These are phyloP conservation scores for Reinhardtius hippoglossoides DNA, from an alignment of 2,113 vertebrate species.

Conservation along the genomic window DNA sequence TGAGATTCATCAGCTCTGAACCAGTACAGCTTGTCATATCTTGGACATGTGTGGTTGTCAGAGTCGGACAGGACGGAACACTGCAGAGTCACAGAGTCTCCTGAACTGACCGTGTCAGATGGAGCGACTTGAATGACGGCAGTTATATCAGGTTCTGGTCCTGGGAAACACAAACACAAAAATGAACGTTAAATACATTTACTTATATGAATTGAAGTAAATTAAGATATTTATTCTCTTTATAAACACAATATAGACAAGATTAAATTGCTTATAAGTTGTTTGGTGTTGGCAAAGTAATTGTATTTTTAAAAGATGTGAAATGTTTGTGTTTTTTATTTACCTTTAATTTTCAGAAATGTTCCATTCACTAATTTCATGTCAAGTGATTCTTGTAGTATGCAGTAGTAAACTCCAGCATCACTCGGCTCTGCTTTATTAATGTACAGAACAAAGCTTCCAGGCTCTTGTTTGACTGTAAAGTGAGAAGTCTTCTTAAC, in stretches of 20 bases:
- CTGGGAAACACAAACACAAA: background rate
- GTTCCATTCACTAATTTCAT: constrained; percentile 4
- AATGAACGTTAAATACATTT: background rate
- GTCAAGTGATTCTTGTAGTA: accelerated
- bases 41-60: constrained; percentile 22
- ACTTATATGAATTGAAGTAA: background rate
- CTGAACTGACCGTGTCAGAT: constrained; percentile 28
- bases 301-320: too few species aligned
- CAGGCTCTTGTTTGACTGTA: constrained; percentile 8
- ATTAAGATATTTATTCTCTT: background rate
- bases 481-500: background rate
- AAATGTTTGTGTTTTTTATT: background rate
- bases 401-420: constrained; percentile 53
- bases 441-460: constrained; percentile 31
- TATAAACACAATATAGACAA: background rate
- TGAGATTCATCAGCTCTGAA: constrained; percentile 27
- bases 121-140: background rate
- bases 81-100: constrained; percentile 40
- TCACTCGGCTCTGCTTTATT: constrained; percentile 4
- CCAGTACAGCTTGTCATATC: constrained; percentile 46
- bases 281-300: too few species aligned
- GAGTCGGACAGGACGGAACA: constrained; percentile 45
- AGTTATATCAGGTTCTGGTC: background rate
- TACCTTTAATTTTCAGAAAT: constrained; percentile 45
- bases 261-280: too few species aligned